Evolutionary conservation across 2,797 vertebrate species (phyloP).

Genomic region (Chaetodon trifasciatus): DNA sequence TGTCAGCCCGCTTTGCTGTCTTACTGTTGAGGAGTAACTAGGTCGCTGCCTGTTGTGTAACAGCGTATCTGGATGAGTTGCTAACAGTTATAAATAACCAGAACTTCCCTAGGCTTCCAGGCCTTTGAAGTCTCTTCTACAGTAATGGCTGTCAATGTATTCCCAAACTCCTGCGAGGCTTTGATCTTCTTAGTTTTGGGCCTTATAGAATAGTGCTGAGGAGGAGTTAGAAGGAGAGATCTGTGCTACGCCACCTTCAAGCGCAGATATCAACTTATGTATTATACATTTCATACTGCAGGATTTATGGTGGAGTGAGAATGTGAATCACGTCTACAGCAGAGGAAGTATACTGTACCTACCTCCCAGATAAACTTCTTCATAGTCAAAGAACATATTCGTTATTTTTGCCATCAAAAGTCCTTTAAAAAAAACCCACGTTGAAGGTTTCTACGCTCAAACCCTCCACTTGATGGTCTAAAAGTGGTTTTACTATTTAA

Average conservation of each 20-base stretch:
- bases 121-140: slow-evolving; percentile 71
- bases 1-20: slow-evolving; percentile 52
- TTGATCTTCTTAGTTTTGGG: slow-evolving; percentile 60
- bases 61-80: slow-evolving; percentile 72
- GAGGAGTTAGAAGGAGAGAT: not conserved
- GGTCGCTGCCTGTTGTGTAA: slow-evolving; percentile 80
- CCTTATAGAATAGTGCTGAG: slow-evolving; percentile 37
- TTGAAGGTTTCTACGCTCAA: not conserved
- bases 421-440: not conserved
- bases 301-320: slow-evolving; percentile 47
- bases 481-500: slow-evolving; percentile 60
- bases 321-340: slow-evolving; percentile 4
- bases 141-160: slow-evolving; percentile 56
- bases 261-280: slow-evolving; percentile 47
- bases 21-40: slow-evolving; percentile 73
- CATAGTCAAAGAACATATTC: not conserved
- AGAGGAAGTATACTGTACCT: slow-evolving; percentile 3
- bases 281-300: slow-evolving; percentile 67
- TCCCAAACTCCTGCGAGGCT: slow-evolving; percentile 64
- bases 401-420: not conserved
- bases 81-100: slow-evolving; percentile 81
- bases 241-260: slow-evolving; percentile 2
- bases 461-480: not conserved
- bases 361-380: not conserved
- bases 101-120: slow-evolving; percentile 62